A percentile compares a stretch with the other conserved stretches of the same genome.
Conservation (phyloP, 2,888 invertebrate genomes). For the Ichneumon xanthorius region DNA sequence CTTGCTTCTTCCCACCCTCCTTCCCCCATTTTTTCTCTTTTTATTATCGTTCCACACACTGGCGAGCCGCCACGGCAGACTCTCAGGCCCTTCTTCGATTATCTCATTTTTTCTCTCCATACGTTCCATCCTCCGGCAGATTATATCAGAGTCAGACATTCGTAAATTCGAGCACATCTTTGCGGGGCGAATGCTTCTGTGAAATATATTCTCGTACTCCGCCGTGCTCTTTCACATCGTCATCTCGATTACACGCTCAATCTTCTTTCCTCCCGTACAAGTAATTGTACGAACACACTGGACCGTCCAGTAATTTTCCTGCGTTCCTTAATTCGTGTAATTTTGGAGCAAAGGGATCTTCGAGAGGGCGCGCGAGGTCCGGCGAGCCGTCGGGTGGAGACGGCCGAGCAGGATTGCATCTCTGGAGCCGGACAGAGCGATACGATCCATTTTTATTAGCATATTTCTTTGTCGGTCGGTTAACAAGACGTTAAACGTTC, state of each 20-base stretch:
- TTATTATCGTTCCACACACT: constrained; percentile 22
- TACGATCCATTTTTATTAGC: constrained; percentile 30
- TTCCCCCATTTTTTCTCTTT: constrained; percentile 41
- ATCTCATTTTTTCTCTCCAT: constrained; percentile 23
- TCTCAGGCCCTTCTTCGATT: constrained; percentile 38
- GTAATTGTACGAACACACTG: constrained; percentile 51
- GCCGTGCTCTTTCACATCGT: constrained; percentile 28
- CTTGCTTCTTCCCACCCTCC: constrained; percentile 50
- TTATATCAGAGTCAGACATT: constrained; percentile 57
- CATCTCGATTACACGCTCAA: constrained; percentile 38
- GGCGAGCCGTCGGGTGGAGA: constrained; percentile 44
- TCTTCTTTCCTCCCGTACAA: constrained; percentile 68
- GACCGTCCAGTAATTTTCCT: constrained; percentile 73
- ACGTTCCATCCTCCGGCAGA: constrained; percentile 40
- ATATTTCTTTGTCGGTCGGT: constrained; percentile 57
- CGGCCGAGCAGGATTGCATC: constrained; percentile 12
- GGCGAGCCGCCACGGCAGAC: constrained; percentile 7
- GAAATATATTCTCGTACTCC: constrained; percentile 9
- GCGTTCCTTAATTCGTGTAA: constrained; percentile 77
- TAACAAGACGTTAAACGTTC: constrained; percentile 7
- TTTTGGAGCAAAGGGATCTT: constrained; percentile 62
- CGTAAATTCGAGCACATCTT: constrained; percentile 42
- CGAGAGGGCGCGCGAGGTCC: background rate
- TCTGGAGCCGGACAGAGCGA: constrained; percentile 21
- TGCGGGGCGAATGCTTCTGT: background rate